Base-by-base conservation (phyloP, 2,888 invertebrate genomes). In the Tipula unca region DNA sequence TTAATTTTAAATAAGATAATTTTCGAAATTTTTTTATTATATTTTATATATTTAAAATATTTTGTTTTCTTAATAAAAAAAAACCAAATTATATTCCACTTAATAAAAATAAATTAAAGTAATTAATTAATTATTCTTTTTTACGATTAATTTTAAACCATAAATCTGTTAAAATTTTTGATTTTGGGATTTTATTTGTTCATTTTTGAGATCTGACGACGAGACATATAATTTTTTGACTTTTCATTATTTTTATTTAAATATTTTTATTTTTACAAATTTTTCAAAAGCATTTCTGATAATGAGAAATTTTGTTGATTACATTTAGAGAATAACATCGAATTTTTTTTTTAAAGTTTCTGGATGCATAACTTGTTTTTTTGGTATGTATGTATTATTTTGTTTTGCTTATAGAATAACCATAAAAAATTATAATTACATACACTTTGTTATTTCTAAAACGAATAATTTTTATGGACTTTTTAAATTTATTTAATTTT, bases 291-390 rank as follows among this genome's bases (percentile, higher is more conserved):
- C 82, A 82, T 82, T 82, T 83, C 35, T 83, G 83, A 17, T 29
- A 35, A 32, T 83, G 83, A 32, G 29, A 35, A 32, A 83, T 83
- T 83, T 83, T 32, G 32, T 83, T 83, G 32, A 32, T 29, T 83
- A 83, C 83, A 83, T 83, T 83, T 83, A 83, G 83, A 83, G 83
- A 83, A 83, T 83, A 32, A 83, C 83, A 83, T 83, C 83, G 35
- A 83, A 83, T 32, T 83, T 83, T 32, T 83, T 82, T 82, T 4
- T 82, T 83, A n/a, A 69, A 69, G 13, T 69, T 69, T 10, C 20
- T 69, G 69, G 25, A 69, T 69, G 69, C 69, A 69, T 69, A 48
- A 48, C 48, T 48, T 39, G 39, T 13, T 39, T 39, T 8, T 10
- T 39, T 39, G 2, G 39, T 39, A 39, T n/a, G n/a, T n/a, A 39